Conservation (phyloP, 2,797 vertebrate genomes). For the Takifugu ocellatus region DNA sequence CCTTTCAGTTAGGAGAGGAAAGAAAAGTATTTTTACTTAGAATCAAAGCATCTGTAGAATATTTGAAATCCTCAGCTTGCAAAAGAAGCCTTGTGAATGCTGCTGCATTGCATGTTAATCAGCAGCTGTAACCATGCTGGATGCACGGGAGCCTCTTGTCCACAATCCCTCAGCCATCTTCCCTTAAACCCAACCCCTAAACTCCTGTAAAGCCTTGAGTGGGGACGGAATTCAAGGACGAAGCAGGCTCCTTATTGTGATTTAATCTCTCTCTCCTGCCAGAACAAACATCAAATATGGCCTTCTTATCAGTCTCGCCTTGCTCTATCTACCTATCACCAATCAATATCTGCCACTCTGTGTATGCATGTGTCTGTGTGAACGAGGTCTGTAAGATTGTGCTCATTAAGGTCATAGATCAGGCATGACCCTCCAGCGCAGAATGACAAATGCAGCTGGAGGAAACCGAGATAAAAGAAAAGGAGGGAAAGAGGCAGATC, state of each 20-base stretch:
- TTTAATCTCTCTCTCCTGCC: constrained; percentile 63
- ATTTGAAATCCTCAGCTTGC: constrained; percentile 35
- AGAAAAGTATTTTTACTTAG: constrained; percentile 22
- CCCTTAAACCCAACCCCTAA: constrained; percentile 62
- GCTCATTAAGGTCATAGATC: constrained; percentile 71
- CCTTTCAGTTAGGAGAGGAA: constrained; percentile 43
- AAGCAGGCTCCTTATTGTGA: constrained; percentile 67
- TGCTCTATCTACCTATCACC: constrained; percentile 66
- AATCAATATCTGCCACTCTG: constrained; percentile 65
- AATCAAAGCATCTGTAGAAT: constrained; percentile 10
- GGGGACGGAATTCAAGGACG: constrained; percentile 68
- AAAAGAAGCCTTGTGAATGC: constrained; percentile 51
- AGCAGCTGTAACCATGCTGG: constrained; percentile 56
- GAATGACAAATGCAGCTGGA: constrained; percentile 65
- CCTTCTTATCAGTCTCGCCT: constrained; percentile 67
- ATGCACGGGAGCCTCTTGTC: constrained; percentile 55
- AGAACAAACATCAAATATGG: constrained; percentile 75
- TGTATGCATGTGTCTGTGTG: constrained; percentile 21
- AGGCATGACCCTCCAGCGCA: constrained; percentile 63
- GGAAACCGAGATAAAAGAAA: constrained; percentile 62
- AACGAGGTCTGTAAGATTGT: constrained; percentile 58
- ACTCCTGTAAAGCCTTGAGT: constrained; percentile 61
- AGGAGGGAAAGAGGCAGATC: constrained; percentile 2
- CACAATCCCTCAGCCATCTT: constrained; percentile 60
- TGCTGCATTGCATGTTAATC: constrained; percentile 56